Evolutionary conservation across 2,113 vertebrate species (phyloP).

Genomic region (Laticauda colubrina): DNA sequence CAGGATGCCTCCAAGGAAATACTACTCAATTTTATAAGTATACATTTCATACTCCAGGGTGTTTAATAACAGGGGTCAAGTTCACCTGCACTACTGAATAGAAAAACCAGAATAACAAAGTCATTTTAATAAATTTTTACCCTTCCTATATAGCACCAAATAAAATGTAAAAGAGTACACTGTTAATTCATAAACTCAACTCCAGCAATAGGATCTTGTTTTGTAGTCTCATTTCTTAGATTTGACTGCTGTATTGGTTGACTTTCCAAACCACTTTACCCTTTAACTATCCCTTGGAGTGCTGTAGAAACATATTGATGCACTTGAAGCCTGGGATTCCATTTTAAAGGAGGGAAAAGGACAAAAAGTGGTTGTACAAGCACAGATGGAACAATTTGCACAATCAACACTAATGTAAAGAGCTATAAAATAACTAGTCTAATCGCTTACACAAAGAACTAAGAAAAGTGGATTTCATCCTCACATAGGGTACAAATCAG

Average conservation of each 20-base stretch:
- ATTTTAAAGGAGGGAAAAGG: background rate
- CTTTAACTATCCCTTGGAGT: background rate
- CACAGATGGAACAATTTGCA: too few relatives aligned
- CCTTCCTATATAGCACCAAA: background rate
- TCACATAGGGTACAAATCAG: background rate
- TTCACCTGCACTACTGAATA: background rate
- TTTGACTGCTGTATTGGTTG: background rate
- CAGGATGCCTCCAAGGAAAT: conserved; percentile 5
- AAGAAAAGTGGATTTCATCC: background rate
- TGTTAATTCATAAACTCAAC: background rate
- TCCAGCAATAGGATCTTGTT: background rate
- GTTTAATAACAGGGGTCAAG: background rate
- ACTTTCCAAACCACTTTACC: background rate
- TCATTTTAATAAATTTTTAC: background rate
- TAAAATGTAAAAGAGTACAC: background rate
- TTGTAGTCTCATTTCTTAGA: background rate
- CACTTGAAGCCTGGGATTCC: background rate
- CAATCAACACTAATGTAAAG: background rate
- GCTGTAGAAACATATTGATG: background rate
- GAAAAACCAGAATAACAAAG: background rate
- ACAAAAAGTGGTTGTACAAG: background rate
- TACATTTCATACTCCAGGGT: background rate
- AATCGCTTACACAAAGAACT: background rate
- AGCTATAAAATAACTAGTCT: background rate
- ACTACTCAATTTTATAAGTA: background rate